phyloP scores from a whole-genome alignment of 2,797 vertebrate species.

The Strix occidentalis region DNA sequence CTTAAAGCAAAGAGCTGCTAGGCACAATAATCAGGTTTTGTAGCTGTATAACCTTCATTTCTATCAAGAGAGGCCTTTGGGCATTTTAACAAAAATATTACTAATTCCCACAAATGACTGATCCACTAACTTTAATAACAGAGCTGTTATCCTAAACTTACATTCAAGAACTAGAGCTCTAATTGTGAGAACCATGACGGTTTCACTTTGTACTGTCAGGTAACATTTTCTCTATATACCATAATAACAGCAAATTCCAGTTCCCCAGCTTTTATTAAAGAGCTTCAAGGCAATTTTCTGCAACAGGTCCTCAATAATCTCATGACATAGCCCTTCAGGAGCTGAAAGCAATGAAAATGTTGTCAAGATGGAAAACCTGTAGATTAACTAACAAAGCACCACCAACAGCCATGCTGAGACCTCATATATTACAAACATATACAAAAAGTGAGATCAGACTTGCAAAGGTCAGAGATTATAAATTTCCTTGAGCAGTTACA shows the following conservation, averaged over 20 bases:
- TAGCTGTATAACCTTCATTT: conserved; percentile 13
- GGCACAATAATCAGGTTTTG: not conserved
- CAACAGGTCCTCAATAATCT: conserved; percentile 59
- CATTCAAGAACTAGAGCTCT: conserved; percentile 61
- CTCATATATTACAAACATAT: not conserved
- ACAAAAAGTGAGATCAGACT: not conserved
- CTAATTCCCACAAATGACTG: not conserved
- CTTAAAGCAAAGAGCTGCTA: conserved; percentile 35
- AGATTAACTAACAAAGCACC: not conserved
- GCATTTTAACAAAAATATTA: conserved; percentile 14
- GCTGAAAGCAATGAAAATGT: conserved; percentile 25
- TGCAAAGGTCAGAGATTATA: not conserved
- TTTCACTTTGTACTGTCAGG: conserved; percentile 68
- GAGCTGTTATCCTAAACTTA: conserved; percentile 76
- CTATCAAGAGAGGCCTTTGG: not conserved
- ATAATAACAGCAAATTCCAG: conserved; percentile 35
- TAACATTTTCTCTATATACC: conserved; percentile 2
- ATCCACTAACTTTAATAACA: conserved; percentile 1
- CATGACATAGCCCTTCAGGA: conserved; percentile 30
- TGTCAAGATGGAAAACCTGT: conserved; percentile 12
- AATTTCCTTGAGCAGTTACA: not conserved
- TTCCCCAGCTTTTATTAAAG: conserved; percentile 45
- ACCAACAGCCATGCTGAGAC: not conserved
- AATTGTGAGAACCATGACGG: conserved; percentile 64
- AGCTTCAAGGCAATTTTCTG: conserved; percentile 60